These are phyloP conservation scores for Leucozona laternaria DNA, from an alignment of 2,888 invertebrate species.

Conservation along the genomic window DNA sequence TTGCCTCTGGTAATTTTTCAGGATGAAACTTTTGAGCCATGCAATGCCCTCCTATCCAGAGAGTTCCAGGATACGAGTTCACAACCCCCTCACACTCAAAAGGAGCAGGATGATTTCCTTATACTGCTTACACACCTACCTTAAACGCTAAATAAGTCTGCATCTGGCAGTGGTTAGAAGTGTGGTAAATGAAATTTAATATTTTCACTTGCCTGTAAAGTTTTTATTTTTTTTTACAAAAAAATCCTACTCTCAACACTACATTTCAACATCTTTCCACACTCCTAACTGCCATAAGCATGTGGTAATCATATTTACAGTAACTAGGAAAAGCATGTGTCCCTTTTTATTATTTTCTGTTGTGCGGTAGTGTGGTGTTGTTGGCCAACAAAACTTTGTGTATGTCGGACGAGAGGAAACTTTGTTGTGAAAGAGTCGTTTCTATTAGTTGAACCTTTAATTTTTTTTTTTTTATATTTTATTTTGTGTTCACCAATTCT, in stretches of 20 bases:
- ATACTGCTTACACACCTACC: background rate
- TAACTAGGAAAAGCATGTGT: constrained; percentile 61
- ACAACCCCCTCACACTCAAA: background rate
- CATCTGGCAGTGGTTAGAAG: constrained; percentile 72
- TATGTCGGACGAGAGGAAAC: constrained; percentile 38
- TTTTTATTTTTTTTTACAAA: background rate
- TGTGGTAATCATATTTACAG: constrained; percentile 75
- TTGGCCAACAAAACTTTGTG: constrained; percentile 64
- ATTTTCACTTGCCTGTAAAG: constrained; percentile 55
- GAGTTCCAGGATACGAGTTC: background rate
- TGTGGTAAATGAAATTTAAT: constrained; percentile 74
- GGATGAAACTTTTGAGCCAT: constrained; percentile 12
- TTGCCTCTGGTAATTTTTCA: background rate
- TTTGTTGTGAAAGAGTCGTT: constrained; percentile 46
- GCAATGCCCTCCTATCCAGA: background rate
- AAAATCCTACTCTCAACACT: constrained; percentile 3
- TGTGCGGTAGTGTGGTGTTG: constrained; percentile 35
- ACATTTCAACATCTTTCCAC: constrained; percentile 13
- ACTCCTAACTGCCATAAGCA: constrained; percentile 65
- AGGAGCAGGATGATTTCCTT: background rate
- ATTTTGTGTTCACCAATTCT: constrained; percentile 11
- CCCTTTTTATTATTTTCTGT: constrained; percentile 39
- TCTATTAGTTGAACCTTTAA: constrained; percentile 24
- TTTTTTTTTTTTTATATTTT: constrained; percentile 2
- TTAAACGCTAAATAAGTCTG: constrained; percentile 62